Conservation (phyloP, 2,888 invertebrate species). For the Halictus quadricinctus region DNA sequence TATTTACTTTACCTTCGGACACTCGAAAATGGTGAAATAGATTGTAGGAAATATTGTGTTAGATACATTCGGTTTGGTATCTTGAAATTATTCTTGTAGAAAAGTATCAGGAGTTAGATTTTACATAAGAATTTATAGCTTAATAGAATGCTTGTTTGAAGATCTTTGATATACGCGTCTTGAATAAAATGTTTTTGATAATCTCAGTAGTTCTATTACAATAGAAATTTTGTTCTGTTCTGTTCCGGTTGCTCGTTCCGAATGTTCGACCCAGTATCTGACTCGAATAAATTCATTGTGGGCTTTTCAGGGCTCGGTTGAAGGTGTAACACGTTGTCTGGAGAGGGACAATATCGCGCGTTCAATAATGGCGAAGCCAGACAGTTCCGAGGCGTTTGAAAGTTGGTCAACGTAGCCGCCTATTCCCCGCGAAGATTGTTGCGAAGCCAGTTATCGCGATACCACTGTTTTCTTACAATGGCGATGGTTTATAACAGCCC, state of each 20-base stretch:
- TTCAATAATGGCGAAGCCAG: background rate
- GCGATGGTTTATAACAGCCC: conserved; percentile 44
- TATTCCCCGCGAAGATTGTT: conserved; percentile 26
- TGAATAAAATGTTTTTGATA: no score
- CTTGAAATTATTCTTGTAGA: no score
- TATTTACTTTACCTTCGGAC: no score
- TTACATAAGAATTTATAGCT: no score
- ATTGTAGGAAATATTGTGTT: no score
- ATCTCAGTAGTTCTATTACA: no score
- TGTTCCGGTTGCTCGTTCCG: background rate
- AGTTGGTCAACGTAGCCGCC: conserved; percentile 15
- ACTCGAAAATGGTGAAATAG: no score
- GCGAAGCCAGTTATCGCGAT: conserved; percentile 33
- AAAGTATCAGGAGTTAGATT: no score
- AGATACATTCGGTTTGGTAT: no score
- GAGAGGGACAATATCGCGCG: background rate
- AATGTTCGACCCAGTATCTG: background rate
- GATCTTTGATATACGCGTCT: no score
- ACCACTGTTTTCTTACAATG: conserved; percentile 32
- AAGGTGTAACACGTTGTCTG: conserved; percentile 1
- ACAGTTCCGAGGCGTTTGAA: background rate
- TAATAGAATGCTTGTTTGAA: no score
- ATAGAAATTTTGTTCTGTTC: background rate
- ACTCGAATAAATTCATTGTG: background rate
- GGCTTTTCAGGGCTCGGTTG: background rate